Conservation (phyloP, 2,888 invertebrate species). For the Leptinotarsa peninsularis region DNA sequence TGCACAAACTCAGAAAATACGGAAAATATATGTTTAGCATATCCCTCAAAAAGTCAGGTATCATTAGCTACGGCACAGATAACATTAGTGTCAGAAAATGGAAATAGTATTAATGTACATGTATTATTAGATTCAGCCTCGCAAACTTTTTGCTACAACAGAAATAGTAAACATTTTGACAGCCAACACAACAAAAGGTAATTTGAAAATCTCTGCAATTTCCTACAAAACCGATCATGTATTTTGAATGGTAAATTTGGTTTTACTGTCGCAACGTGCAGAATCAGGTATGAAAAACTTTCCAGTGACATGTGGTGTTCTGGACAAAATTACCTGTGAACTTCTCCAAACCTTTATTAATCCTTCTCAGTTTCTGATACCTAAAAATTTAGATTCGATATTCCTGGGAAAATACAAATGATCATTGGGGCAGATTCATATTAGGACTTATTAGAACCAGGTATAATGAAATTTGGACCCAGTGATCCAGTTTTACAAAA, state of each 20-base stretch:
- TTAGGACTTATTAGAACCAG: not conserved
- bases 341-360: not conserved
- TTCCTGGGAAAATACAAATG: not conserved
- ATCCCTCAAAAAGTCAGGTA: too few relatives aligned
- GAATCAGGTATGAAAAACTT: not conserved
- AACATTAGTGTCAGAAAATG: too few relatives aligned
- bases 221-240: not conserved
- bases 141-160: not conserved
- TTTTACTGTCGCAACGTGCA: not conserved
- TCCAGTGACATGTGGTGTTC: not conserved
- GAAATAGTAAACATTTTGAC: not conserved
- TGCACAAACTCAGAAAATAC: too few relatives aligned
- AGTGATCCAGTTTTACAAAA: slow-evolving; percentile 28
- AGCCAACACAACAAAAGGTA: not conserved
- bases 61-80: too few relatives aligned
- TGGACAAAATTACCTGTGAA: slow-evolving; percentile 3
- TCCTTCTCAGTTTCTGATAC: not conserved
- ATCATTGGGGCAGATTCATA: not conserved
- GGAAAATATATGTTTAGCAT: too few relatives aligned
- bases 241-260: not conserved
- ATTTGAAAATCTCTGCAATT: not conserved
- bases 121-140: too few relatives aligned
- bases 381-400: not conserved
- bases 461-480: slow-evolving; percentile 13
- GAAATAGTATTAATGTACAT: too few relatives aligned